Conservation (phyloP, 2,888 invertebrate species). For the Eupeodes luniger region DNA sequence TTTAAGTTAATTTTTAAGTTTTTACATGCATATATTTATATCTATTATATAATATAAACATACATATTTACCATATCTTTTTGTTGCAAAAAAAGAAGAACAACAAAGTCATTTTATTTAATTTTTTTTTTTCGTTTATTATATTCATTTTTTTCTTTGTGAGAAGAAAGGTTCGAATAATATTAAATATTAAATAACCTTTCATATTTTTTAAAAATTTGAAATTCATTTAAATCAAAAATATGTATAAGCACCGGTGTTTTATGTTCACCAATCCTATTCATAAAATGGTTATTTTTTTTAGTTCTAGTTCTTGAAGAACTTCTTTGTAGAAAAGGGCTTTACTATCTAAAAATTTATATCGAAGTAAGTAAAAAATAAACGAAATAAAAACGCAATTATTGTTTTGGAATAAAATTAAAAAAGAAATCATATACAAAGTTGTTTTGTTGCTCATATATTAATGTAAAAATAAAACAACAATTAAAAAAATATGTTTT, state of each 20-base stretch:
- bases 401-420: constrained; percentile 67
- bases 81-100: constrained; percentile 21
- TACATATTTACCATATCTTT: constrained; percentile 10
- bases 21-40: constrained; percentile 42
- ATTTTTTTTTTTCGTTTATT: constrained; percentile 28
- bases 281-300: background rate
- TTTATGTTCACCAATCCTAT: constrained; percentile 5
- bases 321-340: background rate
- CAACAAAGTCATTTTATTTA: constrained; percentile 30
- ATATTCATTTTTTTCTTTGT: constrained; percentile 37
- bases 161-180: constrained; percentile 59
- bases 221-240: constrained; percentile 14
- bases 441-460: constrained; percentile 41
- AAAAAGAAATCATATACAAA: constrained; percentile 28
- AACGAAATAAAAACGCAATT: constrained; percentile 60
- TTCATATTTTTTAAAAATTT: constrained; percentile 37
- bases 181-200: constrained; percentile 71
- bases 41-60: constrained; percentile 11
- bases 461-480: constrained; percentile 54
- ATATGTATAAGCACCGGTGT: constrained; percentile 13
- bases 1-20: constrained; percentile 59
- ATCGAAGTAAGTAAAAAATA: constrained; percentile 66
- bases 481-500: constrained; percentile 54
- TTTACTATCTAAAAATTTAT: constrained; percentile 20
- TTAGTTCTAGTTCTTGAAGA: constrained; percentile 2